A percentile compares a stretch with the other conserved stretches of the same genome.
phyloP scores from a whole-genome alignment of 2,797 vertebrate species.

The Vultur gryphus region DNA sequence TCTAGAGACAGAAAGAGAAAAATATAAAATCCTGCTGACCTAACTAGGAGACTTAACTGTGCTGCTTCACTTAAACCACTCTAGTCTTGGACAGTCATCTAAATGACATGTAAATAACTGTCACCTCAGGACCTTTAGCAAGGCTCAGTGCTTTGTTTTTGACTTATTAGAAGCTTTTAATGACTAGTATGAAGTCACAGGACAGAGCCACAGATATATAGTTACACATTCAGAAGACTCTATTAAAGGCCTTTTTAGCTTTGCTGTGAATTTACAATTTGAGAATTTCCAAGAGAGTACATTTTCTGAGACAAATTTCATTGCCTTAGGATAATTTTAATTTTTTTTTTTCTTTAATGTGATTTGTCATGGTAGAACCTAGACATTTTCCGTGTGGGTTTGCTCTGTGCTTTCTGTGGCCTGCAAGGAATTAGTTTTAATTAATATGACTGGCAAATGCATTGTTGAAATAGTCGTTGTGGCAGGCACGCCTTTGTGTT shows the following conservation, averaged over 20 bases:
- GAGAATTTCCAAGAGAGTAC: constrained; percentile 26
- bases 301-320: constrained; percentile 41
- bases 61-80: not conserved
- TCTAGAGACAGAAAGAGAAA: not conserved
- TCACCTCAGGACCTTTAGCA: not conserved
- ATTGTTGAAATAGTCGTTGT: constrained; percentile 32
- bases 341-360: not conserved
- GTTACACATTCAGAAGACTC: not conserved
- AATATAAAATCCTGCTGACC: not conserved
- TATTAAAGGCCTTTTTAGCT: constrained; percentile 9
- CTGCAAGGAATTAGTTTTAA: constrained; percentile 56
- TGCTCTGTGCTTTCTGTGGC: not conserved
- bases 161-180: constrained; percentile 6
- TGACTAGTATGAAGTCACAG: constrained; percentile 7
- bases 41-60: not conserved
- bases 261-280: constrained; percentile 20
- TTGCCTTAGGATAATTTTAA: constrained; percentile 2
- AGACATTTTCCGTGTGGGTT: constrained; percentile 17
- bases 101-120: not conserved
- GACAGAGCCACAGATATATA: not conserved
- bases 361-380: constrained; percentile 26
- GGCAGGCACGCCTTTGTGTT: constrained; percentile 21
- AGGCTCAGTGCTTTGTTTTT: not conserved
- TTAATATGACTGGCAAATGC: constrained; percentile 24
- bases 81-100: not conserved